A percentile compares a stretch with the other conserved stretches of the same genome.
Evolutionary conservation across 2,113 vertebrate species (phyloP).

Genomic region (Atrichornis clamosus): DNA sequence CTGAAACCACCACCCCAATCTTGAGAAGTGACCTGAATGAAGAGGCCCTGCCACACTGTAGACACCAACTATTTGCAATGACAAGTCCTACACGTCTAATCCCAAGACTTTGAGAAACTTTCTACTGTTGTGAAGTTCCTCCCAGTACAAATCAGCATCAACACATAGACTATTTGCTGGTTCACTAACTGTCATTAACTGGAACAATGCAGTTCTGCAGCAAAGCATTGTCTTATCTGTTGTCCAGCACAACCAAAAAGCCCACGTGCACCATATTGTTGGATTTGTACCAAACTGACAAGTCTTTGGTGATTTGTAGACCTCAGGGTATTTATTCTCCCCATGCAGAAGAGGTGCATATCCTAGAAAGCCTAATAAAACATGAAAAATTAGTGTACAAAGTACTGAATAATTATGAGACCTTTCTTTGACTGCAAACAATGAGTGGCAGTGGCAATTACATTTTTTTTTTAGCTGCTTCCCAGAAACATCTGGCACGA

Average conservation of each 20-base stretch:
- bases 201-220: background rate
- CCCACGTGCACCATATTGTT: accelerated
- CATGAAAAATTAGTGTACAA: background rate
- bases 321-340: background rate
- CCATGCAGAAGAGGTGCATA: background rate
- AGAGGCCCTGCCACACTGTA: background rate
- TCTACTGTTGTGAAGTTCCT: background rate
- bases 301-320: background rate
- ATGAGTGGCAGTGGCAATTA: background rate
- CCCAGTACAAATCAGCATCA: background rate
- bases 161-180: background rate
- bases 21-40: background rate
- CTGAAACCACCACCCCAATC: background rate
- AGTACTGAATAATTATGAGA: background rate
- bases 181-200: background rate
- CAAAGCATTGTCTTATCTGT: background rate
- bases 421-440: background rate
- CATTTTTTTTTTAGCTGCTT: background rate
- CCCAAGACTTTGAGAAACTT: accelerated
- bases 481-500: background rate
- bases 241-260: background rate
- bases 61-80: background rate
- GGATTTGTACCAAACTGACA: background rate
- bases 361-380: background rate
- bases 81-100: background rate